Conservation (phyloP, 2,888 invertebrate species). For the Metopia argyrocephala region DNA sequence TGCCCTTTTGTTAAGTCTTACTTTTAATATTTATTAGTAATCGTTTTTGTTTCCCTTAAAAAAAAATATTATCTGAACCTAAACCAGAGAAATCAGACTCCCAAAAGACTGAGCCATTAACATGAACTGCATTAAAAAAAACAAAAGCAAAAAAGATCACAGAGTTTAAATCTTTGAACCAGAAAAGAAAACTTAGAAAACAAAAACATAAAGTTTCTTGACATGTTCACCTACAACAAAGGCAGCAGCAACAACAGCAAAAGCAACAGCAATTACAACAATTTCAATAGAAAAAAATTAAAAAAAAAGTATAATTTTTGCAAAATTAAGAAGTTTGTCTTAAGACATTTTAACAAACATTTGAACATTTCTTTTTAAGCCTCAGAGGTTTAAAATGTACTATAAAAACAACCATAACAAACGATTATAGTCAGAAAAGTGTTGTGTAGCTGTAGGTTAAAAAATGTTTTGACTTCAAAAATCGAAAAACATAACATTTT, state of each 20-base stretch:
- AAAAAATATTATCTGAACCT: too few relatives aligned
- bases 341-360: conserved; percentile 6
- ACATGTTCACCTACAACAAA: conserved; percentile 58
- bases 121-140: conserved; percentile 49
- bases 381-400: neutral
- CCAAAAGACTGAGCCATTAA: conserved; percentile 31
- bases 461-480: conserved; percentile 30
- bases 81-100: neutral
- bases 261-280: conserved; percentile 6
- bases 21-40: too few relatives aligned
- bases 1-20: too few relatives aligned
- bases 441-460: conserved; percentile 3
- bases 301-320: too few relatives aligned
- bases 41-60: too few relatives aligned
- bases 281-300: conserved; percentile 10
- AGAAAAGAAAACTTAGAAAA: conserved; percentile 28
- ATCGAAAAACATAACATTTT: conserved; percentile 5
- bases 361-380: neutral
- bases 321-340: too few relatives aligned
- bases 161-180: conserved; percentile 52
- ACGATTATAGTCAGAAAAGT: neutral
- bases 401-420: conserved; percentile 27
- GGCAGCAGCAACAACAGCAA: conserved; percentile 7
- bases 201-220: conserved; percentile 26
- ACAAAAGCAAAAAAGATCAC: conserved; percentile 40